These are phyloP conservation scores for Varanus komodoensis DNA, from an alignment of 2,113 vertebrate species.

Conservation along the genomic window DNA sequence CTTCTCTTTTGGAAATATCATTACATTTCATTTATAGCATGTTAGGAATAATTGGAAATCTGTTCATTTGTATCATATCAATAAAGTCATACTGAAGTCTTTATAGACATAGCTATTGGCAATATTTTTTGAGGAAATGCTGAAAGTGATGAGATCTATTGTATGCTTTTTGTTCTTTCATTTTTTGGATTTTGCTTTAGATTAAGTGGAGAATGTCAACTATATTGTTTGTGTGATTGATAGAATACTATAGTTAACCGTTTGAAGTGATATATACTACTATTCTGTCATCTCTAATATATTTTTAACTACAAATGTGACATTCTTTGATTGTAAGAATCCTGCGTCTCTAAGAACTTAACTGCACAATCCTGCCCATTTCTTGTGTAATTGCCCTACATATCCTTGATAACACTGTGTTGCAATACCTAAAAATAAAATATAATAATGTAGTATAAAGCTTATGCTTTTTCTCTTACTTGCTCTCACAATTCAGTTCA, in stretches of 20 bases:
- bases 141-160: no score
- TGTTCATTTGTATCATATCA: slow-evolving; percentile 38
- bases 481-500: background rate
- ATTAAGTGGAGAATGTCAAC: background rate
- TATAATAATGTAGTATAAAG: background rate
- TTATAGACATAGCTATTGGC: slow-evolving; percentile 2
- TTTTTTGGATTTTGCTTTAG: background rate
- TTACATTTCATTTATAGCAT: slow-evolving; percentile 19
- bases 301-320: background rate
- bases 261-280: background rate
- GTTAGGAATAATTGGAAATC: slow-evolving; percentile 58
- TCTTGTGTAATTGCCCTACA: background rate
- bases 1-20: slow-evolving; percentile 21
- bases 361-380: background rate
- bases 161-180: no score
- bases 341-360: background rate
- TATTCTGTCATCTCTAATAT: background rate
- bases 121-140: background rate
- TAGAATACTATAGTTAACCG: background rate
- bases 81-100: background rate
- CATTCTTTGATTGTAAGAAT: background rate
- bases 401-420: background rate
- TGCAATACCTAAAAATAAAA: background rate
- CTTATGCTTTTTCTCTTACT: background rate
- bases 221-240: background rate